A percentile compares a stretch with the other conserved stretches of the same genome.
These are phyloP conservation scores for Oscheius onirici DNA, from an alignment of 2,888 invertebrate species.

Conservation along the genomic window DNA sequence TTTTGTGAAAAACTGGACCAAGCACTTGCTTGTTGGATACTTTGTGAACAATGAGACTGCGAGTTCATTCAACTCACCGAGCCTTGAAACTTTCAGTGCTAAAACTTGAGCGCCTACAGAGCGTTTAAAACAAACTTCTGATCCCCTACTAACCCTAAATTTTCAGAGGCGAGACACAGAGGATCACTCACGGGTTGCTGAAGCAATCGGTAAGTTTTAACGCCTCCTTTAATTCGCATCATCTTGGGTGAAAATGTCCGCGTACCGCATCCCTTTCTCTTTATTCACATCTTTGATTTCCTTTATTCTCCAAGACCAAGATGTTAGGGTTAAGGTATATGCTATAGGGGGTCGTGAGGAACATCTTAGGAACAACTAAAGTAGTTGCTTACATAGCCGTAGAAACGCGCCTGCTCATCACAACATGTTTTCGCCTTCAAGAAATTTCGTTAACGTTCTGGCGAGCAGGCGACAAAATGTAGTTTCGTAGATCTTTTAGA, in stretches of 20 bases:
- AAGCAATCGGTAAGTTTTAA: constrained; percentile 17
- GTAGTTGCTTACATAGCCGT: not conserved
- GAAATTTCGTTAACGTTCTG: not conserved
- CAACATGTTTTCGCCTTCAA: not conserved
- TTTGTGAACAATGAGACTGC: too few species aligned
- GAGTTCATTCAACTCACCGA: too few species aligned
- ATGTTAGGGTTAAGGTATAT: not conserved
- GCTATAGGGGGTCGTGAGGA: not conserved
- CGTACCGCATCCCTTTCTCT: constrained; percentile 15
- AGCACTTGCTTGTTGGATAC: too few species aligned
- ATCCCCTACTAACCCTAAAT: not conserved
- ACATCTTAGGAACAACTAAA: not conserved
- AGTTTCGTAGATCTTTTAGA: too few species aligned
- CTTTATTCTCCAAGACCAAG: constrained; percentile 3
- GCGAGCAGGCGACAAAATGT: not conserved
- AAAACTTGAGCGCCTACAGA: too few species aligned
- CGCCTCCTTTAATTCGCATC: not conserved
- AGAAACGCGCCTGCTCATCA: not conserved
- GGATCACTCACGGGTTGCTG: not conserved
- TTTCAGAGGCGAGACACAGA: constrained; percentile 15
- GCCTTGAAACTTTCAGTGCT: too few species aligned
- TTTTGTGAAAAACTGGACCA: too few species aligned
- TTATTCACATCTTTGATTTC: constrained; percentile 21
- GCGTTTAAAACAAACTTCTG: too few species aligned
- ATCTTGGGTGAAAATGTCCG: constrained; percentile 11